Evolutionary conservation across 2,888 invertebrate genomes (phyloP), one percentile per base, ranked within the genome.

Genomic region (Acrobasis consociella): DNA sequence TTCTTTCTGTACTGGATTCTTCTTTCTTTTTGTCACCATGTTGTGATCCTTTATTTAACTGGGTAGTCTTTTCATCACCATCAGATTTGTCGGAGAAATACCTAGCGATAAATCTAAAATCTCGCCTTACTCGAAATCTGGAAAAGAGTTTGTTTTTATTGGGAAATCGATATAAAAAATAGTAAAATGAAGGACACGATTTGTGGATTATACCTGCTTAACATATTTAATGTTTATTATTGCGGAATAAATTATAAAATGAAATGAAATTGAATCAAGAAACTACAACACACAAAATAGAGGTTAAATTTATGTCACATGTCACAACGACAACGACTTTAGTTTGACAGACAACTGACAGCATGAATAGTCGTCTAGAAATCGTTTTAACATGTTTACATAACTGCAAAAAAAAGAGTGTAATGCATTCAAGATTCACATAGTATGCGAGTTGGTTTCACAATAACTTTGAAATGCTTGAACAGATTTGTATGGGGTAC

Each of bases 1-100:
- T 89, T 72, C 89, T 93, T 58, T 89, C 87, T 11, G 84, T 86
- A 46, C 76, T 79, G 15, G 81, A 75, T 2, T 85, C 82, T 49
- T 74, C 64, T 39, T 75, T 74, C 46, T 79, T 76, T 10, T 80
- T 73, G 56, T 76, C 39, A 2, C 63, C 62, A 10, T 71, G 69
- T 67, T 71, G 56, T 1, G 65, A 60, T 65, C 70, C 78, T 7
- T 67, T 11, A 65, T 77, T 76, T 46, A 65, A 68, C 67, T 85
- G 81, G 9, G 77, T 71, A 17, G 63, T 22, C 66, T 85, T 86
- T 7, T 72, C 81, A 75, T 88, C 88, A 9, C 71, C 68, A 62
- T 87, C 87, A 64, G 86, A 74, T 69, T 85, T 85, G 66, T 86
- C 86, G 0, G 84, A 71, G 42, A 86, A 73, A 75, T 73, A 82